Base-by-base conservation (phyloP, 92 coral and sea anemone species). In the Pocillopora meandrina region DNA sequence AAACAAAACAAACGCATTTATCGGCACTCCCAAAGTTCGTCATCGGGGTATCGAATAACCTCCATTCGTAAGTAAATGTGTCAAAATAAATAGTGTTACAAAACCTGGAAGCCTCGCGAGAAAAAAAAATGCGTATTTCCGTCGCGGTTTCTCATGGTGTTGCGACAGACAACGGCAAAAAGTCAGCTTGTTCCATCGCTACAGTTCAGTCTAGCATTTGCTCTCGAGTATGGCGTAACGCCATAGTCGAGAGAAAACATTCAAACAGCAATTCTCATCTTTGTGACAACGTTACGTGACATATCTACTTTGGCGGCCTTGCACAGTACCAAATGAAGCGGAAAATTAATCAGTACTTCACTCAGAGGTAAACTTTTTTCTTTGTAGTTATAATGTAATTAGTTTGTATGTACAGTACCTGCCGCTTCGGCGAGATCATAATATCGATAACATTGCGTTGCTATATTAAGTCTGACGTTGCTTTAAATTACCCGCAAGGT, bases 21-120 rank as follows among this genome's bases (percentile, higher is more conserved):
- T n/a, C n/a, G n/a, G n/a, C n/a, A n/a, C n/a, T n/a, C n/a, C n/a
- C n/a, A 57, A 69, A 81, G 85, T 14, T 82, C 71, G 60, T 72
- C 86, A 72, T 72, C 20, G n/a, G 60, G 36, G 86, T 70, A 82
- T 82, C 78, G 9, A 72, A 82, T 82, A 82, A 82, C 86, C 78
- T 70, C 17, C 78, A 2, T 82, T 71, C 47, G 78, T 71, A 61
- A 82, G 86, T 59, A 81, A 81, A 81, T 68, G 66, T 23, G 77
- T 68, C 19, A 70, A 78, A 78, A 78, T 78, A 65, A 78, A 64
- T 73, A 78, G 74, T 76, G 80, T 64, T 64, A n/a, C 74, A 78
- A 78, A 36, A 3, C 82, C 82, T 16, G 58, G 72, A 78, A 78
- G 15, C 61, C 57, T 34, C 47, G 5, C 55, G 33, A 19, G 47